phyloP scores from a whole-genome alignment of 1,140 invertebrate species.

The Ostrea edulis region DNA sequence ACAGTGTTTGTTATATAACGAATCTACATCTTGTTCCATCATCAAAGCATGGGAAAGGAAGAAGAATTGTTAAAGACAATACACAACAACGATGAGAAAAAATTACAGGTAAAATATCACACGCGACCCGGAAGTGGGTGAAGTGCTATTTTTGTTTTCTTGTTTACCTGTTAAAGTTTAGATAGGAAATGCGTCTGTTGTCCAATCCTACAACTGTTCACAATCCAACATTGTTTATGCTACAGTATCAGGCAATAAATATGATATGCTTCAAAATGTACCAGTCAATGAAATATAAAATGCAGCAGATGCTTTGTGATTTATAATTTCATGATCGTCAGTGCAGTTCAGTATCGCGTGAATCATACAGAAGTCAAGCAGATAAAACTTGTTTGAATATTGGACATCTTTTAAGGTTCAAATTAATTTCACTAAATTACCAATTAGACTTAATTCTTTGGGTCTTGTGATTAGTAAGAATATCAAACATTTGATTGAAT shows the following conservation, averaged over 20 bases:
- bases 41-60: slow-evolving; percentile 66
- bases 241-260: background rate
- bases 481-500: no score
- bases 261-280: background rate
- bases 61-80: slow-evolving; percentile 67
- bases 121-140: background rate
- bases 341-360: no score
- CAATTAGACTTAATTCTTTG: no score
- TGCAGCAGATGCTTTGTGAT: no score
- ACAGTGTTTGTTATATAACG: background rate
- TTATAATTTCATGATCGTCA: no score
- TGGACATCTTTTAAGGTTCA: no score
- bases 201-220: no score
- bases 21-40: background rate
- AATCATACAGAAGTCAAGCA: no score
- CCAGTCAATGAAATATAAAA: background rate
- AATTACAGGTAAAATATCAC: slow-evolving; percentile 63
- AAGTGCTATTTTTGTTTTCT: no score
- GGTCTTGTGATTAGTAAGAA: no score
- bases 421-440: no score
- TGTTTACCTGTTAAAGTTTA: background rate
- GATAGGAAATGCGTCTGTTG: background rate
- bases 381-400: no score
- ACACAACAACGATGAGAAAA: slow-evolving; percentile 61
- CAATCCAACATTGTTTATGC: background rate